Evolutionary conservation across 2,113 vertebrate species (phyloP).

Genomic region (Lepisosteus oculatus): DNA sequence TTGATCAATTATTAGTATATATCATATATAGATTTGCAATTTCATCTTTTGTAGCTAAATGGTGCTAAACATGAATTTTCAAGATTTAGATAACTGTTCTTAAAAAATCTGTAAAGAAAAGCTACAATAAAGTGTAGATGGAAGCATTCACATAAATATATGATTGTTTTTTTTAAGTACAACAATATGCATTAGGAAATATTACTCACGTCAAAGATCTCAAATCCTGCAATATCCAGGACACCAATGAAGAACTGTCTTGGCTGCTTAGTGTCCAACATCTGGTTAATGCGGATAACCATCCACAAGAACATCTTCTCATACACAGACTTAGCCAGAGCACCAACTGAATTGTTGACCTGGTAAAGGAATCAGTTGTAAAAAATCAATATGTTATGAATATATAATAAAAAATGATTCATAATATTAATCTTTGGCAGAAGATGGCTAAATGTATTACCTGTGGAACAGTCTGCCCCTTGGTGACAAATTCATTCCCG

Average conservation of each 20-base stretch:
- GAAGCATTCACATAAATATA: no score
- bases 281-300: slow-evolving; percentile 68
- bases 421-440: not conserved
- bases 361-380: slow-evolving; percentile 13
- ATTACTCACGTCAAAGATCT: slow-evolving; percentile 70
- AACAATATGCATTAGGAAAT: no score
- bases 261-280: slow-evolving; percentile 68
- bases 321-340: slow-evolving; percentile 64
- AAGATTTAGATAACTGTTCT: no score
- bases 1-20: no score
- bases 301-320: slow-evolving; percentile 77
- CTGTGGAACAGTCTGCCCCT: slow-evolving; percentile 71
- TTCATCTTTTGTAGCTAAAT: no score
- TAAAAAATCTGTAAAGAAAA: no score
- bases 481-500: slow-evolving; percentile 69
- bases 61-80: no score
- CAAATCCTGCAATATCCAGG: slow-evolving; percentile 72
- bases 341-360: slow-evolving; percentile 61
- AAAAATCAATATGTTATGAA: not conserved
- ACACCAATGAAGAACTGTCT: slow-evolving; percentile 68
- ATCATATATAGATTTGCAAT: no score
- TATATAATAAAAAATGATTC: not conserved
- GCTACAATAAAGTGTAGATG: no score
- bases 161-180: no score
- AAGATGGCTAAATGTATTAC: slow-evolving; percentile 29